These are phyloP conservation scores for Hylyphantes graminicola DNA, from an alignment of 1,140 invertebrate species.

Conservation along the genomic window DNA sequence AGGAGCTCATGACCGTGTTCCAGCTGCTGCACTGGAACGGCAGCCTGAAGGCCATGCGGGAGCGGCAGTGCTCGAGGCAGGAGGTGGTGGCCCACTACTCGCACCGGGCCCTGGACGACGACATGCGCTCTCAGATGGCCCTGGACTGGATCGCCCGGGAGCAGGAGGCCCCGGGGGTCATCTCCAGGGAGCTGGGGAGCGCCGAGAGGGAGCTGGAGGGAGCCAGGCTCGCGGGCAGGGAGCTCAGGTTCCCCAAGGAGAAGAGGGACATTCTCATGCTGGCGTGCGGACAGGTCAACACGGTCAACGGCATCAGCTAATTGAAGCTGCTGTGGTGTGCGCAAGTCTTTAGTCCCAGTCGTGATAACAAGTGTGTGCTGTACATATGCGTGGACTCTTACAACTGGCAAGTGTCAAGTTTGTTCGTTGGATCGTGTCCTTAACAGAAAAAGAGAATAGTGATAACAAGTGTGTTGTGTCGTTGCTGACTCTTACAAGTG, in stretches of 20 bases:
- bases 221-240: conserved; percentile 88
- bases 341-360: background rate
- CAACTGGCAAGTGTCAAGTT: no score
- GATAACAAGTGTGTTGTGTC: no score
- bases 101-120: conserved; percentile 85
- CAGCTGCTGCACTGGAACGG: conserved; percentile 97
- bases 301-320: conserved; percentile 55
- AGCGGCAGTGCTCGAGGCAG: conserved; percentile 92
- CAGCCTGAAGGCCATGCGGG: conserved; percentile 86
- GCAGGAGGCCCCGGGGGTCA: conserved; percentile 82
- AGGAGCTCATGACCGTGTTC: conserved; percentile 96
- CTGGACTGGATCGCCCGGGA: conserved; percentile 93
- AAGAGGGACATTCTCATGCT: conserved; percentile 94
- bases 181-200: conserved; percentile 82
- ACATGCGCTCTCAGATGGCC: conserved; percentile 96
- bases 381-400: background rate
- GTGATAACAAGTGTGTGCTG: conserved; percentile 8
- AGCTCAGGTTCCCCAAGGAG: conserved; percentile 93
- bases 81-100: conserved; percentile 96
- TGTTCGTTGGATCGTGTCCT: background rate
- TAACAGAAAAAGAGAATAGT: no score
- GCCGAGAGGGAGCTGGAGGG: conserved; percentile 89
- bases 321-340: background rate
- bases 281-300: conserved; percentile 79
- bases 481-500: no score